phyloP scores from a whole-genome alignment of 2,888 invertebrate species.

The Drosophila recens region DNA sequence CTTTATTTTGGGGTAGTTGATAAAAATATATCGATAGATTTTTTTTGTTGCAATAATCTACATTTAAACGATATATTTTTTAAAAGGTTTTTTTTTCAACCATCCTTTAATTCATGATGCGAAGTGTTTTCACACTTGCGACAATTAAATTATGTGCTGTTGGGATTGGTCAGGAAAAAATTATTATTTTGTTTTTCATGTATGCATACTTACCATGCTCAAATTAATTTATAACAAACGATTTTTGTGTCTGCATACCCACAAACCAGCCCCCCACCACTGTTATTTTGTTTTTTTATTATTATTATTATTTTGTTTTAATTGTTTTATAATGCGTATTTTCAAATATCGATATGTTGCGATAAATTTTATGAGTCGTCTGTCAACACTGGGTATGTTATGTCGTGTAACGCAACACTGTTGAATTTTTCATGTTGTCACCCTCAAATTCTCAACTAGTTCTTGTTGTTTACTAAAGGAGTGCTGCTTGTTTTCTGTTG shows the following conservation, averaged over 20 bases:
- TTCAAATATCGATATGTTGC: background rate
- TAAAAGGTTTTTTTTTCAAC: too few relatives aligned
- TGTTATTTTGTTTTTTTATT: background rate
- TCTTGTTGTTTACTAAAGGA: background rate
- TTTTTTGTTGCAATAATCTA: background rate
- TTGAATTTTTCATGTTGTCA: background rate
- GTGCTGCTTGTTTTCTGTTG: background rate
- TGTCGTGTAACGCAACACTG: background rate
- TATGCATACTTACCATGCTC: too few relatives aligned
- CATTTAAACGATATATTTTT: background rate
- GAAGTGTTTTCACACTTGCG: too few relatives aligned
- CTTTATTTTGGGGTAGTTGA: constrained; percentile 4
- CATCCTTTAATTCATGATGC: too few relatives aligned
- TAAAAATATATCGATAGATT: background rate
- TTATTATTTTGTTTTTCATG: too few relatives aligned
- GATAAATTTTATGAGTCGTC: background rate
- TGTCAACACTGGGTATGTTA: background rate
- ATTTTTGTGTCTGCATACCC: background rate
- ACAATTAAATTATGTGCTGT: too few relatives aligned
- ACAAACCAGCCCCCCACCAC: background rate
- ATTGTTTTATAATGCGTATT: background rate
- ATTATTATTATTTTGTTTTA: background rate
- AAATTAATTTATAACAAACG: background rate
- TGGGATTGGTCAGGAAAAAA: too few relatives aligned
- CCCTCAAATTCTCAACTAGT: background rate